Base-by-base conservation (phyloP, 2,113 vertebrate genomes). In the Caloenas nicobarica region DNA sequence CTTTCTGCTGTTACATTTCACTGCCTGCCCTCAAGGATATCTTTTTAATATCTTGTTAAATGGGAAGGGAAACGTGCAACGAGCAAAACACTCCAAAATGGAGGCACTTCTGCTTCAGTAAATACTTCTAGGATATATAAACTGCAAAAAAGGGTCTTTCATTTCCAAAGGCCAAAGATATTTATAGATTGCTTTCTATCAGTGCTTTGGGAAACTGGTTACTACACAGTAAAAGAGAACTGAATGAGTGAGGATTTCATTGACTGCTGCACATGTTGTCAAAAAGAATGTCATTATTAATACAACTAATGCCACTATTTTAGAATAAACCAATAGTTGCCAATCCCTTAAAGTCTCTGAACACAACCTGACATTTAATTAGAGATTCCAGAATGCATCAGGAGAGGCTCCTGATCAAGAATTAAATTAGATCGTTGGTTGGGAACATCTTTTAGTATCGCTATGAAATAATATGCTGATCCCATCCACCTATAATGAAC, bases 31-130 rank as follows among this genome's bases (percentile, higher is more conserved):
- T 53, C 56, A 81, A 91, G 96, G 77, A 33, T 53, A 56, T 60
- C 86, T 92, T 93, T 92, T 95, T 95, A 96, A 94, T 87, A 95
- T 94, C 95, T 92, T 76, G 77, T 84, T 94, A 96, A 96, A 94
- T 0, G 23, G 73, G 83, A 78, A 91, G 51, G 50, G 91, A 91
- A 94, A 93, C 5, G 8, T 81, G 61, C 72, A 86, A 72, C 0
- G 29, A 93, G 92, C 69, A 88, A 84, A 88, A 50, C 65, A 61
- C 73, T 81, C 77, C 69, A 86, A 91, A 94, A 94, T 57, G 73
- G 86, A 96, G 54, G 53, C 70, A 72, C 19, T 96, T 95, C 88
- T 96, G 88, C 88, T 54, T 93, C 96, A 87, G 77, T 76, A 96
- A 95, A 94, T 91, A 93, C 81, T 94, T 91, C 4, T 65, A 95